phyloP scores from a whole-genome alignment of 2,797 vertebrate genomes.

The Bradypodion ventrale region DNA sequence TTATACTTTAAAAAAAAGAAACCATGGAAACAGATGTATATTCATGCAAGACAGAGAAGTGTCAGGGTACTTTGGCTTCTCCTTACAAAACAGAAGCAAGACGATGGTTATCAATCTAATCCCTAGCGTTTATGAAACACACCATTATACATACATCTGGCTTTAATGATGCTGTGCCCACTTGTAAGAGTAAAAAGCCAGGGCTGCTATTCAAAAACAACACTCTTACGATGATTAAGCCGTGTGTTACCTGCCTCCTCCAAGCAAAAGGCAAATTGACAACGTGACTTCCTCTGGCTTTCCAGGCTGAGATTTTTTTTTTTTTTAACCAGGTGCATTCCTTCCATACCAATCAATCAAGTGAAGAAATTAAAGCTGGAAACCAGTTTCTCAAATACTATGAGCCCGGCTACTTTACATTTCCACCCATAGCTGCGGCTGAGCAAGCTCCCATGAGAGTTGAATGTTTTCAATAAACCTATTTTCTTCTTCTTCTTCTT shows the following conservation, averaged over 20 bases:
- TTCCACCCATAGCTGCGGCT: slow-evolving; percentile 38
- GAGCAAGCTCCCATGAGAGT: slow-evolving; percentile 54
- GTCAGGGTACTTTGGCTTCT: slow-evolving; percentile 20
- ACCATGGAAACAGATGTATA: slow-evolving; percentile 36
- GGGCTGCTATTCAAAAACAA: slow-evolving; percentile 30
- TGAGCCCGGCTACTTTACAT: slow-evolving; percentile 62
- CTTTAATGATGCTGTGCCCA: slow-evolving; percentile 21
- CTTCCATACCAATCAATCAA: slow-evolving; percentile 74
- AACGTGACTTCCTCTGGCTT: slow-evolving; percentile 67
- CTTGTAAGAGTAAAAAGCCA: slow-evolving; percentile 12
- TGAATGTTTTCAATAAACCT: slow-evolving; percentile 35
- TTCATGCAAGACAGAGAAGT: slow-evolving; percentile 14
- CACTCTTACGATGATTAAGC: slow-evolving; percentile 39
- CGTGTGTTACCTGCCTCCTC: slow-evolving; percentile 18
- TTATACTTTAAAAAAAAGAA: background rate
- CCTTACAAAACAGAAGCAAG: slow-evolving; percentile 15
- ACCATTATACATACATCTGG: slow-evolving; percentile 34
- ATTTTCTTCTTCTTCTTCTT: too few species aligned
- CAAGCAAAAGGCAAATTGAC: slow-evolving; percentile 21
- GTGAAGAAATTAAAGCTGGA: slow-evolving; percentile 65
- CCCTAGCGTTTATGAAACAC: slow-evolving; percentile 19
- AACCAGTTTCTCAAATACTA: slow-evolving; percentile 63
- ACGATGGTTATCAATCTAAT: slow-evolving; percentile 26
- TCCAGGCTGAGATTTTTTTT: slow-evolving; percentile 66
- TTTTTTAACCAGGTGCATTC: slow-evolving; percentile 72